Percentiles rank a stretch among this genome's conserved stretches.
Conservation (phyloP, 2,797 vertebrate genomes). For the Otolemur crassicaudatus region DNA sequence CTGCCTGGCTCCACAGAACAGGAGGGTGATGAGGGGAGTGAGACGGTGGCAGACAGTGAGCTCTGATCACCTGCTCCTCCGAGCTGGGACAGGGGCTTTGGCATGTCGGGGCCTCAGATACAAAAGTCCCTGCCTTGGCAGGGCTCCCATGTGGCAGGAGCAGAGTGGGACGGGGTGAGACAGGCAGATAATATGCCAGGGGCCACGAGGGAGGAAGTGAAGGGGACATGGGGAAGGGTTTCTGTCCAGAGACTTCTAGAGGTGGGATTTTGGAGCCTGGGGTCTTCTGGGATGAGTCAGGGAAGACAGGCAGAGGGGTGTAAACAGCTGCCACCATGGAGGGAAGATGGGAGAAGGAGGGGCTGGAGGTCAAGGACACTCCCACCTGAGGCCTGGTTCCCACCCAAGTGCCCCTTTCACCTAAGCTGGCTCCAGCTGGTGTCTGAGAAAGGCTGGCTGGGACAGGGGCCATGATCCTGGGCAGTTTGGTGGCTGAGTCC, state of each 20-base stretch:
- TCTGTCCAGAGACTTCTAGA: accelerated
- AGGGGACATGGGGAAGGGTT: no score
- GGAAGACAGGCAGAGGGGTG: not conserved
- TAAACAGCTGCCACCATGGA: accelerated
- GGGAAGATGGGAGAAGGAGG: accelerated
- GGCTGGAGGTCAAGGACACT: not conserved
- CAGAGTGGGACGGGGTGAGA: no score
- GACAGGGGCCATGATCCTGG: accelerated
- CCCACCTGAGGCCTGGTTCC: not conserved
- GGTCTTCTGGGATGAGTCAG: not conserved
- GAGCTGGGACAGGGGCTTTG: not conserved
- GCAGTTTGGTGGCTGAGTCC: not conserved
- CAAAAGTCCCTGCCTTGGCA: not conserved
- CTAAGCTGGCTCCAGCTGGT: not conserved
- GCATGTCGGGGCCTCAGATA: accelerated
- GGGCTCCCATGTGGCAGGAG: not conserved
- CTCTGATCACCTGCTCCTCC: not conserved
- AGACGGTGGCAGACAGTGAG: accelerated
- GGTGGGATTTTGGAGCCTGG: accelerated
- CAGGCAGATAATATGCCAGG: accelerated
- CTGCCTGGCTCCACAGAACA: not conserved
- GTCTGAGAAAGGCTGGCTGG: not conserved
- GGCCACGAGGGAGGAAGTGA: not conserved
- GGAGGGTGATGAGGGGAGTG: accelerated
- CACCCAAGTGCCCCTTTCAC: accelerated